Evolutionary conservation across 2,113 vertebrate genomes (phyloP).

Genomic region (Takifugu bimaculatus): DNA sequence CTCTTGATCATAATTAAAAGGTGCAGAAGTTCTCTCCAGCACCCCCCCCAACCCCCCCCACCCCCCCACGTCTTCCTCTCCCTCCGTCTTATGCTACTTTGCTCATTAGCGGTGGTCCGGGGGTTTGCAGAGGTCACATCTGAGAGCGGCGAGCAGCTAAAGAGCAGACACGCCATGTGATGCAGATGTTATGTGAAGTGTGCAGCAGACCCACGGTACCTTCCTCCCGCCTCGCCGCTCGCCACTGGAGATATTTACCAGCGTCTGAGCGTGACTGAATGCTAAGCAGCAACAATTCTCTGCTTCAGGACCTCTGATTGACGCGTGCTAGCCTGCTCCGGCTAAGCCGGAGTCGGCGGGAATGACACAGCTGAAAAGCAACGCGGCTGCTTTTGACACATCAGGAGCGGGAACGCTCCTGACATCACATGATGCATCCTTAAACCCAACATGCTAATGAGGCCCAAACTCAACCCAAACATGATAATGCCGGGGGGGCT

Average conservation of each 20-base stretch:
- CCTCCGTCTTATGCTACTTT: conserved; percentile 42
- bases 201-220: conserved; percentile 27
- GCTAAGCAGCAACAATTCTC: conserved; percentile 66
- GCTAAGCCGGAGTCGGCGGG: conserved; percentile 74
- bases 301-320: conserved; percentile 72
- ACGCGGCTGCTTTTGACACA: conserved; percentile 40
- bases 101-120: conserved; percentile 54
- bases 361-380: conserved; percentile 72
- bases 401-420: conserved; percentile 53
- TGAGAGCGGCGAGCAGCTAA: conserved; percentile 34
- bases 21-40: conserved; percentile 82
- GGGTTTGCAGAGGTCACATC: conserved; percentile 50
- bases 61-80: conserved; percentile 5
- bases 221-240: conserved; percentile 45
- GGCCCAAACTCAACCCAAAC: conserved; percentile 46
- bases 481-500: conserved; percentile 21
- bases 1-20: conserved; percentile 97
- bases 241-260: conserved; percentile 63
- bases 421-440: conserved; percentile 52
- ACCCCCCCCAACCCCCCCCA: conserved; percentile 46
- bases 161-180: conserved; percentile 48
- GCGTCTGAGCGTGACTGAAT: conserved; percentile 59
- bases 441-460: conserved; percentile 56
- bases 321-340: conserved; percentile 70
- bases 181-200: conserved; percentile 32